These are phyloP conservation scores for Fistularia commersonii DNA, from an alignment of 2,797 vertebrate species.

Conservation along the genomic window DNA sequence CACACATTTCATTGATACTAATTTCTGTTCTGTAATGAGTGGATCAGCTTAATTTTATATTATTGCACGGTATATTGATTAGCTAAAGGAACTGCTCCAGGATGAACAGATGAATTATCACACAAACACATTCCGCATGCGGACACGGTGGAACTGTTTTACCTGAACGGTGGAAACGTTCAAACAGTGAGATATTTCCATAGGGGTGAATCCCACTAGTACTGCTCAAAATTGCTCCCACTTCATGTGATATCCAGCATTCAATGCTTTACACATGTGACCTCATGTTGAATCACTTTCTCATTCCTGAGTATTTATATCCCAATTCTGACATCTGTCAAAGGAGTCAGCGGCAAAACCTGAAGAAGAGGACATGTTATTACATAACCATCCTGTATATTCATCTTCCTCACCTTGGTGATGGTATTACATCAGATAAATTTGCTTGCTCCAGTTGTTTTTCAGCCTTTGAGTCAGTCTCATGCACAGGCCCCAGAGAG, in stretches of 20 bases:
- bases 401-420: conserved; percentile 38
- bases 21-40: too few relatives aligned
- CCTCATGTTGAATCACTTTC: conserved; percentile 25
- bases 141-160: too few relatives aligned
- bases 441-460: conserved; percentile 16
- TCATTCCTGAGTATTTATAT: conserved; percentile 11
- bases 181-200: conserved; percentile 9
- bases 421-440: conserved; percentile 51
- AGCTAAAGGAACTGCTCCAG: too few relatives aligned
- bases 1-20: too few relatives aligned
- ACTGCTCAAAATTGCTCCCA: not conserved
- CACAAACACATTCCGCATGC: too few relatives aligned
- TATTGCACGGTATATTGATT: too few relatives aligned
- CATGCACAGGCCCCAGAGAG: conserved; percentile 21
- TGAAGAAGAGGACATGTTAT: conserved; percentile 33
- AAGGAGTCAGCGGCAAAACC: conserved; percentile 19
- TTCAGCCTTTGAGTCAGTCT: conserved; percentile 30
- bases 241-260: conserved; percentile 22
- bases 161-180: not conserved
- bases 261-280: conserved; percentile 22
- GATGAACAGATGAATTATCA: too few relatives aligned
- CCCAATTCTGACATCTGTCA: conserved; percentile 47
- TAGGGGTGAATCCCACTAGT: not conserved
- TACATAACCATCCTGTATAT: conserved; percentile 44
- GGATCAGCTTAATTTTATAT: too few relatives aligned